Conservation (phyloP, 2,113 vertebrate species). For the Gadus macrocephalus region DNA sequence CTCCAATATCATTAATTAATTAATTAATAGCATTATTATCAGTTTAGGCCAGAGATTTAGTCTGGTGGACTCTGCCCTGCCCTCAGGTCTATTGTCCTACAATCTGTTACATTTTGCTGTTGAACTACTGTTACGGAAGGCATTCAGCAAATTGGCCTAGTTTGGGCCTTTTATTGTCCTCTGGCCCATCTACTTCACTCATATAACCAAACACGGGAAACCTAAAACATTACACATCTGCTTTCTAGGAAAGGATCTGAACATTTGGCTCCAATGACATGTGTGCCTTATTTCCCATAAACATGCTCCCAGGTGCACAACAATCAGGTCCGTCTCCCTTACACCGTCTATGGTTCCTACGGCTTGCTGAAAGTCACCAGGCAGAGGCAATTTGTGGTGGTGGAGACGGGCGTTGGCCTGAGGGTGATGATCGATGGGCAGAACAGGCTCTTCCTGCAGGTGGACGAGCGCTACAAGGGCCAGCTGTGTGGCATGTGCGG, state of each 20-base stretch:
- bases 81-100: too few species aligned
- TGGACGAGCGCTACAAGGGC: constrained; percentile 70
- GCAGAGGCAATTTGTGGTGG: constrained; percentile 41
- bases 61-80: too few species aligned
- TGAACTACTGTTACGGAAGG: too few species aligned
- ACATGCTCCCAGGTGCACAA: constrained; percentile 48
- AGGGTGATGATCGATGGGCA: constrained; percentile 63
- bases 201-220: too few species aligned
- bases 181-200: too few species aligned
- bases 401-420: constrained; percentile 72
- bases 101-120: too few species aligned
- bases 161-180: too few species aligned
- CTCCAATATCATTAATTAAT: too few species aligned
- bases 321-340: constrained; percentile 41
- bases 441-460: constrained; percentile 68
- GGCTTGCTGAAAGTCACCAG: constrained; percentile 46
- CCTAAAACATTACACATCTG: not conserved
- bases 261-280: not conserved
- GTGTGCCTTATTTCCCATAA: constrained; percentile 8
- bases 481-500: constrained; percentile 74
- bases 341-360: constrained; percentile 32
- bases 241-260: too few species aligned
- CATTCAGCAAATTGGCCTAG: too few species aligned
- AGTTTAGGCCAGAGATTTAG: too few species aligned
- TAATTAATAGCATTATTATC: too few species aligned